Base-by-base conservation (phyloP, 2,113 vertebrate genomes). In the Colistium nudipinnis region DNA sequence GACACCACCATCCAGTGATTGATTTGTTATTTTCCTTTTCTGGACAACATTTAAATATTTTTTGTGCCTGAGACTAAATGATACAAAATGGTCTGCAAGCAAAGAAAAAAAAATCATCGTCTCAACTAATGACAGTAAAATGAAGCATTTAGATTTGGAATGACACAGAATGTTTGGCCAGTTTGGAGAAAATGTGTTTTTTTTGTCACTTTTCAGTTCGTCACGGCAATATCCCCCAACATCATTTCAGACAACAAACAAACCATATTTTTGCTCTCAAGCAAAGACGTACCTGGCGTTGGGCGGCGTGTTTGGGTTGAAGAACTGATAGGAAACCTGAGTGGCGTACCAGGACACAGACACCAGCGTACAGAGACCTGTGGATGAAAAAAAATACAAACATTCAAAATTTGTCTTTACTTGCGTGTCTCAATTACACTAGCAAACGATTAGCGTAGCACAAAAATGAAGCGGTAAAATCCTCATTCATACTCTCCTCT, bases 271-370 rank as follows among this genome's bases (percentile, higher is more conserved):
- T 3, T 27, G 3, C 24, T 38, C 9, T 51, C 14, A 38, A 20
- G 16, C 1, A 27, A 47, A 31, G 19, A 52, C 89, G 88, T 87
- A 99, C 97, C 94, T 95, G 79, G 98, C 96, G 0, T 98, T 99
- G 70, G 93, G 72, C 5, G 97, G 97, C n/a, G 94, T 95, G 63
- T 93, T 96, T 11, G 96, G 94, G 31, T 94, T 95, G 90, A 99
- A 99, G 91, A 99, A 99, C 85, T 97, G 96, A 36, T 94, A 88
- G 57, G 96, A 96, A 80, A 99, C 96, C 63, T 94, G 95, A 0
- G 95, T 94, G 16, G 97, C 98, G 0, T 99, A 99, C 95, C 96
- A 93, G 0, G 98, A 98, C 75, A 99, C 96, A 0, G 96, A 96
- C 0, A 96, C 93, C 87, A 99, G 52, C 0, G 97, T 96, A 79